Conservation (phyloP, 2,797 vertebrate species). For the Stomatorhinus walkeri region DNA sequence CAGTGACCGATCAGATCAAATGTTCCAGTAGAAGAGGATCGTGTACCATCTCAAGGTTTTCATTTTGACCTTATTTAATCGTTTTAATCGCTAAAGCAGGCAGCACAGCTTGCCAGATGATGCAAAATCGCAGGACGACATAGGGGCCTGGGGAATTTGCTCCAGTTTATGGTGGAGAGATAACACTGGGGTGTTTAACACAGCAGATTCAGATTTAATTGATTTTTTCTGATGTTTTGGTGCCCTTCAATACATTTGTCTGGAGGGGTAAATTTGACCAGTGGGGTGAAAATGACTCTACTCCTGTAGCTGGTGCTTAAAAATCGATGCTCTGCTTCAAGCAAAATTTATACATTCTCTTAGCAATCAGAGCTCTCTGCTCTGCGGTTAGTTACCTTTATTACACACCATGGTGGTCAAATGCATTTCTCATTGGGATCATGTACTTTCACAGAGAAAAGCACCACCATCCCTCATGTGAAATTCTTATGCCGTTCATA, state of each 20-base stretch:
- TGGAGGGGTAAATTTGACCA: conserved; percentile 7
- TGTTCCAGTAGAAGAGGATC: background rate
- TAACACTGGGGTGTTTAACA: background rate
- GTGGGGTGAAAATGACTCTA: background rate
- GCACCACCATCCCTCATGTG: background rate
- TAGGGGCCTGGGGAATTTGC: background rate
- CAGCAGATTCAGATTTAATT: conserved; percentile 5
- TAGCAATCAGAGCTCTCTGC: background rate
- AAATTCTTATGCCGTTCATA: background rate
- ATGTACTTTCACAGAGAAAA: background rate
- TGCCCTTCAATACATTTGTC: background rate
- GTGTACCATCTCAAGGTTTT: background rate
- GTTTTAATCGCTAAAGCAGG: background rate
- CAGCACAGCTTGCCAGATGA: no score
- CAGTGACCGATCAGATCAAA: background rate
- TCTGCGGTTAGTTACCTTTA: background rate
- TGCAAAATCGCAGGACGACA: background rate
- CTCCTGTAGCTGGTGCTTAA: background rate
- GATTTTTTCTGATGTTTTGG: background rate
- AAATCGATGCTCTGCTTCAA: conserved; percentile 7
- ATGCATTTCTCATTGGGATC: background rate
- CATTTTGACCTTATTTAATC: conserved; percentile 5
- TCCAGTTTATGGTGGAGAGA: background rate
- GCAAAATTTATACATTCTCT: conserved; percentile 7
- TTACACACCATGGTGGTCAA: background rate